A percentile compares a stretch with the other conserved stretches of the same genome.
Conservation (phyloP, 2,113 vertebrate species). For the Cavia aperea region DNA sequence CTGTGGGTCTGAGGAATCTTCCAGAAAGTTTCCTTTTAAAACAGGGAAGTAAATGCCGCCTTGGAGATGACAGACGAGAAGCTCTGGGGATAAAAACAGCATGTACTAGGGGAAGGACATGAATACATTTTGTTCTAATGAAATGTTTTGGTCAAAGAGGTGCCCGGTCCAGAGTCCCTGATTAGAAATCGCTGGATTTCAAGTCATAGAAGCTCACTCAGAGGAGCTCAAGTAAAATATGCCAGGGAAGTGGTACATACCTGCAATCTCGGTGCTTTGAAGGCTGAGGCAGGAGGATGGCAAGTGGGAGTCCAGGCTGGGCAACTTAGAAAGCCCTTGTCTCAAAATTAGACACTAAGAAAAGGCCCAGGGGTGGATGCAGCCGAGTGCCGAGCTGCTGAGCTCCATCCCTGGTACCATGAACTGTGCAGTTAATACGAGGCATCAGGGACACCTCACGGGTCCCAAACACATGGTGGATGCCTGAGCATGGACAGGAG, state of each 20-base stretch:
- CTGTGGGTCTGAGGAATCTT: neutral
- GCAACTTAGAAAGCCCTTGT: neutral
- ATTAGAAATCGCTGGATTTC: conserved; percentile 15
- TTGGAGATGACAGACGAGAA: neutral
- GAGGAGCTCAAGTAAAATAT: neutral
- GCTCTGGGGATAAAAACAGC: neutral
- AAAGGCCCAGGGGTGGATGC: neutral
- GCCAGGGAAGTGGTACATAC: neutral
- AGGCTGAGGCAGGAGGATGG: neutral
- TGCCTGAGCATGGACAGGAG: conserved; percentile 7
- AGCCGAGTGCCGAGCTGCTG: neutral
- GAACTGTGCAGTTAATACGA: neutral
- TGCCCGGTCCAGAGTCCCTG: neutral
- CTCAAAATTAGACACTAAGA: neutral
- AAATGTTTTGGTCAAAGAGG: neutral
- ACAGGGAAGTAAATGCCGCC: neutral
- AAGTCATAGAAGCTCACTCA: conserved; percentile 4
- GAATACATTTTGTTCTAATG: neutral
- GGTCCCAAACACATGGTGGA: neutral
- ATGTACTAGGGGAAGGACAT: neutral
- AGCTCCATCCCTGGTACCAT: neutral
- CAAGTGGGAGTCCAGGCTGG: neutral
- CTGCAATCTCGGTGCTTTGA: neutral
- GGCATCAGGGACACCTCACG: neutral
- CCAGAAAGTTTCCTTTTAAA: neutral